A percentile compares a stretch with the other conserved stretches of the same genome.
These are phyloP conservation scores for Catonia carolina DNA, from an alignment of 2,888 invertebrate genomes.

Conservation along the genomic window DNA sequence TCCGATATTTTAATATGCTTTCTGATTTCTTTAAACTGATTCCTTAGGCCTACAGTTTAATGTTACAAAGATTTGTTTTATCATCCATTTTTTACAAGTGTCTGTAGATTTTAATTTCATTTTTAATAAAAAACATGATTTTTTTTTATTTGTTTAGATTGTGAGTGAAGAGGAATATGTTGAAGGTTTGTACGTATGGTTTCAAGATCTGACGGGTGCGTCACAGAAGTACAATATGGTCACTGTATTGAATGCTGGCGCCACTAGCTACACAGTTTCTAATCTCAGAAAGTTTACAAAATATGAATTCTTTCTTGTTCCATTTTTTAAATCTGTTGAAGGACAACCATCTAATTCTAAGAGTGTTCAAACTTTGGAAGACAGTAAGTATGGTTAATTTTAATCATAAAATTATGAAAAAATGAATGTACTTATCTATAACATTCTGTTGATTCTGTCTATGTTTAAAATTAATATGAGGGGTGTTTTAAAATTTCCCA, in stretches of 20 bases:
- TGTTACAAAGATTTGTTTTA: neutral
- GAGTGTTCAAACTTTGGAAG: constrained; percentile 51
- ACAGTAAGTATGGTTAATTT: constrained; percentile 34
- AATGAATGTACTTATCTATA: no score
- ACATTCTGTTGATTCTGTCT: no score
- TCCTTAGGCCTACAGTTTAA: no score
- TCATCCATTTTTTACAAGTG: no score
- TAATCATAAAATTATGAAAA: no score
- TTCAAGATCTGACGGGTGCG: constrained; percentile 55
- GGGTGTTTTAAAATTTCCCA: no score
- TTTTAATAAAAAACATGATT: no score
- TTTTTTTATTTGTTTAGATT: constrained; percentile 40
- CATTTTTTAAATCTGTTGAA: constrained; percentile 79
- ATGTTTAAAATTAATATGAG: no score
- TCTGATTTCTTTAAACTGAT: no score
- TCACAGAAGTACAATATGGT: constrained; percentile 62
- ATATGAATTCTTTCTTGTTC: constrained; percentile 88
- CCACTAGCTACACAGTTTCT: constrained; percentile 62
- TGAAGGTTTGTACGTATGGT: constrained; percentile 65
- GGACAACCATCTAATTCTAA: constrained; percentile 91
- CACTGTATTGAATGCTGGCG: constrained; percentile 61
- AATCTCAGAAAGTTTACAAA: constrained; percentile 77
- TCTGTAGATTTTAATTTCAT: no score
- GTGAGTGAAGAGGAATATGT: constrained; percentile 49
- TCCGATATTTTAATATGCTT: no score